Evolutionary conservation across 2,797 vertebrate species (phyloP).

Genomic region (Leptodactylus fallax): DNA sequence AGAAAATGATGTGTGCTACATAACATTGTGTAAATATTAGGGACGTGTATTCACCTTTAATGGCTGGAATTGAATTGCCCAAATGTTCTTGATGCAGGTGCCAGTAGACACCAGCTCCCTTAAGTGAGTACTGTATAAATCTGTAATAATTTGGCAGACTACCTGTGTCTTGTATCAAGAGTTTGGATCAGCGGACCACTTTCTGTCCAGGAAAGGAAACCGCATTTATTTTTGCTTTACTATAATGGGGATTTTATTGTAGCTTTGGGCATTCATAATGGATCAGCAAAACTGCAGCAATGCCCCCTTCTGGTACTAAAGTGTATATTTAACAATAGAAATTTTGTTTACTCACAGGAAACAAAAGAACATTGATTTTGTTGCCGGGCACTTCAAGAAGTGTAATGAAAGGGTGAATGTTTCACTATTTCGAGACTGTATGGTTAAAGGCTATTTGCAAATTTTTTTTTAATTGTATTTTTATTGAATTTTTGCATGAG

Average conservation of each 20-base stretch:
- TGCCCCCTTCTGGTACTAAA: slow-evolving; percentile 5
- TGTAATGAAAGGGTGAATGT: background rate
- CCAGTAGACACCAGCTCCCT: background rate
- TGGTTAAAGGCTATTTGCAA: background rate
- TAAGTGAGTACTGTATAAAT: background rate
- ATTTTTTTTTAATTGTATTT: background rate
- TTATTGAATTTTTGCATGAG: too few species aligned
- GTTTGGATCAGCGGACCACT: too few species aligned
- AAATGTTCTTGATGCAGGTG: background rate
- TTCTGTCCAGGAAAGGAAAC: background rate
- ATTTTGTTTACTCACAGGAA: background rate
- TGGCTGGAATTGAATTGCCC: background rate
- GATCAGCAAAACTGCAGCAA: background rate
- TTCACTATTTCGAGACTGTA: background rate
- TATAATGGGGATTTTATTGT: background rate
- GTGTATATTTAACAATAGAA: background rate
- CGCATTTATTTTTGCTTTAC: background rate
- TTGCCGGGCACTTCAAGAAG: background rate
- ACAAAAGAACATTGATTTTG: background rate
- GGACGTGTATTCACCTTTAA: background rate
- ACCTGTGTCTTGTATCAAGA: too few species aligned
- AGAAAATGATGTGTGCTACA: background rate
- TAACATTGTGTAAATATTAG: background rate
- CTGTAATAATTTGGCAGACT: background rate
- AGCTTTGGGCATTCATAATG: background rate